Conservation (phyloP, 2,888 invertebrate species). For the Odontothrips loti region DNA sequence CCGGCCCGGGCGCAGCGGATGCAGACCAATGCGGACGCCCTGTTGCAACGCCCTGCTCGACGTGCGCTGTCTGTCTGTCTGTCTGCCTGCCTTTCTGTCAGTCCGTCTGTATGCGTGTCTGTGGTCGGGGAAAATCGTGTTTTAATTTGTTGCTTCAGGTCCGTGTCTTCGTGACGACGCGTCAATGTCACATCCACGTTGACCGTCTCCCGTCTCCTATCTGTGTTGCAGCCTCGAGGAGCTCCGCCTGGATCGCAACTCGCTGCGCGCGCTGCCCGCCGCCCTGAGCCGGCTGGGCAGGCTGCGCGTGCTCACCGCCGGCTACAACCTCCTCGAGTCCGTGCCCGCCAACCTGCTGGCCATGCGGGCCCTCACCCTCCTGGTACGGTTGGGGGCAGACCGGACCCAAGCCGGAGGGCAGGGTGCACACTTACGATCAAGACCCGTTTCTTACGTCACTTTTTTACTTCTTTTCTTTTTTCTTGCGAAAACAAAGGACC, state of each 20-base stretch:
- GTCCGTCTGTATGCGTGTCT: too few relatives aligned
- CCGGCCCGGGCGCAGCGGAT: neutral
- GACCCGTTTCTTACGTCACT: too few relatives aligned
- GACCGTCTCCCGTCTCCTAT: too few relatives aligned
- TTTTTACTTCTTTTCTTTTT: neutral
- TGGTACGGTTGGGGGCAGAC: slow-evolving; percentile 41
- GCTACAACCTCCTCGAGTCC: slow-evolving; percentile 52
- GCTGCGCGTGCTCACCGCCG: slow-evolving; percentile 58
- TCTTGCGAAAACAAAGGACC: slow-evolving; percentile 31
- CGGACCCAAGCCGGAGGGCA: too few relatives aligned
- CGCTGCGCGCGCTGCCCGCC: slow-evolving; percentile 59
- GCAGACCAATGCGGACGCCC: neutral
- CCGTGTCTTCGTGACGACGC: too few relatives aligned
- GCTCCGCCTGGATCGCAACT: slow-evolving; percentile 67
- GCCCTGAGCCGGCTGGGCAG: slow-evolving; percentile 57
- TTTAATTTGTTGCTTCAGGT: too few relatives aligned
- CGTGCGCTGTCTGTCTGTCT: neutral
- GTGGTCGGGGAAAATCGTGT: too few relatives aligned
- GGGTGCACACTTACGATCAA: too few relatives aligned
- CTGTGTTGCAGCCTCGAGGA: slow-evolving; percentile 60
- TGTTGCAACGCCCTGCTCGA: neutral
- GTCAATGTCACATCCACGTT: too few relatives aligned
- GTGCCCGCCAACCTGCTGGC: slow-evolving; percentile 52
- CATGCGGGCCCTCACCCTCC: slow-evolving; percentile 55
- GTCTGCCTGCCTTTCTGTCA: too few relatives aligned